Evolutionary conservation across 1,140 invertebrate genomes (phyloP), one percentile per base, ranked within the genome.

Genomic region (Danaus plexippus): DNA sequence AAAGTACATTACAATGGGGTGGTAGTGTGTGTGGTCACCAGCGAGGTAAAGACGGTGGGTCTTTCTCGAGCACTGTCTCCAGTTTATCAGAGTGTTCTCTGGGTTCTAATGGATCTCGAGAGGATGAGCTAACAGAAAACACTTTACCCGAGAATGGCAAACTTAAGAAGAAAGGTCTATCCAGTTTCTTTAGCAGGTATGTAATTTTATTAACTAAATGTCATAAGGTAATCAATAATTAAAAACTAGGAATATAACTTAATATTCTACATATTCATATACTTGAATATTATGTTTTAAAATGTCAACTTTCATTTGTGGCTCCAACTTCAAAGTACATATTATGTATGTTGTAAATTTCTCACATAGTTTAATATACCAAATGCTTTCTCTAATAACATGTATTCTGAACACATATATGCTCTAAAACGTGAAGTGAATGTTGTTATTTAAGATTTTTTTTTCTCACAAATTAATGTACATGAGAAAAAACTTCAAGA

Each of bases 151-250:
- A 87, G 9, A 61, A 71, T 40, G 63, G 68, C 6, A 88, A 88
- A 61, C 57, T 87, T 13, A 88, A 88, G 71, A 88, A 88, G 66
- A 88, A 88, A 63, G 85, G 85, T 18, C 59, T 88, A 0, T 87
- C 87, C 40, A 70, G 85, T 53, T 88, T 88, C 63, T 88, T 88
- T 59, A 85, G 85, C 77, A 81, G 87, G 87, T 88, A 50, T 75
- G 81, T 73, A 47, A 43, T 32, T 18, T 12, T 47, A 52, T 15
- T 42, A 54, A 15, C 51, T 1, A 18, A 56, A 53, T 49, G 13
- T 54, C 40, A 22, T 22, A 32, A 32, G 7, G 22, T 32, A 32
- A 32, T 32, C 22, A 5, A 32, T 32, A 32, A 32, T 32, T 32
- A 7, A 32, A 32, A 32, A 32, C 4, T 3, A 32, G 22, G 5